Evolutionary conservation across 23 tunicate genomes (phyloP).

Genomic region (Corella eumyota): DNA sequence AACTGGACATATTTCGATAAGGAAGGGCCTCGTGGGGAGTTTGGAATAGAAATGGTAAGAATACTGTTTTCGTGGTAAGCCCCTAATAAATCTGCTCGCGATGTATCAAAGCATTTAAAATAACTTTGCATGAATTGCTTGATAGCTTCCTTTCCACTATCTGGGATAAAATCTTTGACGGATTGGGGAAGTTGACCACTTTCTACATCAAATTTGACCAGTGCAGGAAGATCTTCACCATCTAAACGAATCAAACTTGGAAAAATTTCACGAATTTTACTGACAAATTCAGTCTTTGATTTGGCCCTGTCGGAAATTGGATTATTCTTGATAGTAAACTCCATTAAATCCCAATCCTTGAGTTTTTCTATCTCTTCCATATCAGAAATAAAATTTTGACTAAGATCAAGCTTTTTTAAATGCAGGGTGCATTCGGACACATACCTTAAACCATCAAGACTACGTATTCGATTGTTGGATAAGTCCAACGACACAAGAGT

Average conservation of each 20-base stretch:
- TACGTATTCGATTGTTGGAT: no score
- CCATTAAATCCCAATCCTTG: conserved; percentile 44
- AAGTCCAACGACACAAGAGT: no score
- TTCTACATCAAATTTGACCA: conserved; percentile 65
- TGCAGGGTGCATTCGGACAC: no score
- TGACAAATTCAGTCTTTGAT: conserved; percentile 49
- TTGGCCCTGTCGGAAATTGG: conserved; percentile 43
- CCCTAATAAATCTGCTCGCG: conserved; percentile 16
- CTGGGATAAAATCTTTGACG: conserved; percentile 12
- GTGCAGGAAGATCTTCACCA: conserved; percentile 45
- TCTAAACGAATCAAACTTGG: conserved; percentile 47
- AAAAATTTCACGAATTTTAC: conserved; percentile 35
- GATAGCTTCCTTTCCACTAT: conserved; percentile 27
- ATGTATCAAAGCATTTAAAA: conserved; percentile 38
- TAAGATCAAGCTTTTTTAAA: no score
- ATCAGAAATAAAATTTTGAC: no score
- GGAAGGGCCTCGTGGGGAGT: conserved; percentile 60
- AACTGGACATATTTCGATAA: conserved; percentile 18
- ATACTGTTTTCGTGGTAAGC: conserved; percentile 40
- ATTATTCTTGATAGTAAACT: conserved; percentile 48
- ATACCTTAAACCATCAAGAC: no score
- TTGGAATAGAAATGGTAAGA: conserved; percentile 32
- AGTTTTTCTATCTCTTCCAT: conserved; percentile 29
- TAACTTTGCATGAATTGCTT: conserved; percentile 43
- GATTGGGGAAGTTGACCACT: conserved; percentile 17